Percentiles rank a stretch among this genome's conserved stretches.
phyloP scores from a whole-genome alignment of 2,888 invertebrate species.

The Melinaea marsaeus region DNA sequence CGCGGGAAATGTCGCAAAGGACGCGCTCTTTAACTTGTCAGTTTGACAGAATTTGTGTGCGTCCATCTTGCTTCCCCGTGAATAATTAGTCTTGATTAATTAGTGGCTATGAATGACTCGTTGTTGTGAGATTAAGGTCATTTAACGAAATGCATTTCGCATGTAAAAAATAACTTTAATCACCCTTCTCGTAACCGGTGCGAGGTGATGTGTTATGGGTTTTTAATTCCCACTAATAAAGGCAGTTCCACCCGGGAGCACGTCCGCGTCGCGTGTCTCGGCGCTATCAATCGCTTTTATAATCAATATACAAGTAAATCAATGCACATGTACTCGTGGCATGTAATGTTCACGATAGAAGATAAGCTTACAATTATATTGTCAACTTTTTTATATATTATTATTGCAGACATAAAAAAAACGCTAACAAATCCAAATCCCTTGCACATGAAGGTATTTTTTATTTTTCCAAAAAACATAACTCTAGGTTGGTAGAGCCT shows the following conservation, averaged over 20 bases:
- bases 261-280: conserved; percentile 52
- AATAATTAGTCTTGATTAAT: conserved; percentile 76
- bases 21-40: conserved; percentile 75
- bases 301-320: conserved; percentile 74
- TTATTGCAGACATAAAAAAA: neutral
- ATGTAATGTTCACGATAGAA: conserved; percentile 10
- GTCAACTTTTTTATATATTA: neutral
- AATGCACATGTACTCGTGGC: conserved; percentile 60
- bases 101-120: conserved; percentile 66
- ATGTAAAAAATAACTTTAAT: neutral
- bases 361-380: neutral
- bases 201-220: conserved; percentile 22
- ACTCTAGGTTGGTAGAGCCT: conserved; percentile 6
- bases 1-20: conserved; percentile 67
- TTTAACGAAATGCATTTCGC: conserved; percentile 34
- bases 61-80: conserved; percentile 73
- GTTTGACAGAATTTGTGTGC: conserved; percentile 72
- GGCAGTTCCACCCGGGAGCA: conserved; percentile 30
- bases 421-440: too few species aligned
- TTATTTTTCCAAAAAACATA: conserved; percentile 1
- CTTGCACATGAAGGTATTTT: too few species aligned
- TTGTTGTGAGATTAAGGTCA: conserved; percentile 60
- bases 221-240: conserved; percentile 31
- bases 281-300: conserved; percentile 61
- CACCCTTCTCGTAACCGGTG: conserved; percentile 1